phyloP scores from a whole-genome alignment of 2,888 invertebrate genomes.

The Bellardia bayeri region DNA sequence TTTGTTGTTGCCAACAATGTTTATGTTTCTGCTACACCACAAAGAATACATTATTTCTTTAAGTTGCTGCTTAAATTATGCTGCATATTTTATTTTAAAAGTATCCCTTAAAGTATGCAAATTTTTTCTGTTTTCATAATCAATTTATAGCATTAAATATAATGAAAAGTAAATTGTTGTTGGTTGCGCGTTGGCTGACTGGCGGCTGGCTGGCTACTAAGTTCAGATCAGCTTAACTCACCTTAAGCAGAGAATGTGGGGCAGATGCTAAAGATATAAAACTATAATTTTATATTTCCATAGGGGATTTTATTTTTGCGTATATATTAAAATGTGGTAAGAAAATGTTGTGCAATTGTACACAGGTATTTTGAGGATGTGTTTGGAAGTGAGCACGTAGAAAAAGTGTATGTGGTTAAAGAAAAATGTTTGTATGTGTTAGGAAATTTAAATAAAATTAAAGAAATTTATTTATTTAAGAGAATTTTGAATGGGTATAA shows the following conservation, averaged over 20 bases:
- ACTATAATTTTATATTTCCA: constrained; percentile 14
- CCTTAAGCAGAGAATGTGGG: neutral
- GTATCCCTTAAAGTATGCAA: constrained; percentile 59
- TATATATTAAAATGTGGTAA: neutral
- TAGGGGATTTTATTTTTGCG: neutral
- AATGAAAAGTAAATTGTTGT: constrained; percentile 44
- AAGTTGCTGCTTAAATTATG: constrained; percentile 62
- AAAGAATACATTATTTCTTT: constrained; percentile 34
- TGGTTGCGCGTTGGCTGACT: constrained; percentile 2
- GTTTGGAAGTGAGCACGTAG: neutral
- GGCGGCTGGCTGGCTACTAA: neutral
- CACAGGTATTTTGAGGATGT: neutral
- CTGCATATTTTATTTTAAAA: constrained; percentile 49
- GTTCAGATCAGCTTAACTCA: neutral
- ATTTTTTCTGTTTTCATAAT: constrained; percentile 40
- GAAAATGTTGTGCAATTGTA: neutral
- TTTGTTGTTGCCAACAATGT: constrained; percentile 12
- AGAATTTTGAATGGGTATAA: no score
- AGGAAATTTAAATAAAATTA: neutral
- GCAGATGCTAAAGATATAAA: constrained; percentile 30
- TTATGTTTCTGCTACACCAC: constrained; percentile 9
- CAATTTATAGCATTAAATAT: constrained; percentile 64
- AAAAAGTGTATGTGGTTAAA: neutral
- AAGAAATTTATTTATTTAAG: no score
- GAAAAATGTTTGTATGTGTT: neutral